Conservation (phyloP, 2,888 invertebrate species). For the Melipona bicolor region DNA sequence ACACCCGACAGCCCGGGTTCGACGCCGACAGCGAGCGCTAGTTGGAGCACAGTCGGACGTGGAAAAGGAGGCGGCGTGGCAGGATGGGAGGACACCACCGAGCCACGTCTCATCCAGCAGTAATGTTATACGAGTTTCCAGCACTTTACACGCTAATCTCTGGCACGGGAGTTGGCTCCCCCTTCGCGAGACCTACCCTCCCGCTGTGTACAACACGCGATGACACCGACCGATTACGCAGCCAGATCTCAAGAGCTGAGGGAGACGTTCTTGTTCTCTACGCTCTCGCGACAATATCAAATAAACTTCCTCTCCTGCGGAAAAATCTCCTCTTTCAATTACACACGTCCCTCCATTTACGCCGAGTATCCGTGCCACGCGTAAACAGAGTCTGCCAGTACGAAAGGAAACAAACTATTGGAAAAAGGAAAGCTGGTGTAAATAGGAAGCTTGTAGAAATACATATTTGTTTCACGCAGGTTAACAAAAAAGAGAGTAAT, state of each 20-base stretch:
- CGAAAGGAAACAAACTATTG: no score
- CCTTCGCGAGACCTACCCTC: slow-evolving; percentile 3
- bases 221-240: slow-evolving; percentile 39
- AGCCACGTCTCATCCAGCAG: slow-evolving; percentile 59
- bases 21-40: slow-evolving; percentile 23
- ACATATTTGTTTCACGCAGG: no score
- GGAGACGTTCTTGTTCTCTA: background rate
- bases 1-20: slow-evolving; percentile 26
- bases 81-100: slow-evolving; percentile 21
- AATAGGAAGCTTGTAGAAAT: no score
- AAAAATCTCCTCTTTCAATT: background rate
- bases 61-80: background rate
- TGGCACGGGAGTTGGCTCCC: slow-evolving; percentile 50
- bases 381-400: no score
- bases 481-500: no score
- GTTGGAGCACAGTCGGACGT: slow-evolving; percentile 15
- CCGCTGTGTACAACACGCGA: slow-evolving; percentile 24
- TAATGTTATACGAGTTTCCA: slow-evolving; percentile 76
- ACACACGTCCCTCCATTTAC: background rate
- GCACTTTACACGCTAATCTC: slow-evolving; percentile 77
- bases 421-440: no score
- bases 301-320: background rate
- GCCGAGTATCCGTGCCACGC: no score
- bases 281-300: background rate
- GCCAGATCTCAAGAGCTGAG: slow-evolving; percentile 11